Base-by-base conservation (phyloP, 2,797 vertebrate genomes). In the Microctenopoma lineatum region DNA sequence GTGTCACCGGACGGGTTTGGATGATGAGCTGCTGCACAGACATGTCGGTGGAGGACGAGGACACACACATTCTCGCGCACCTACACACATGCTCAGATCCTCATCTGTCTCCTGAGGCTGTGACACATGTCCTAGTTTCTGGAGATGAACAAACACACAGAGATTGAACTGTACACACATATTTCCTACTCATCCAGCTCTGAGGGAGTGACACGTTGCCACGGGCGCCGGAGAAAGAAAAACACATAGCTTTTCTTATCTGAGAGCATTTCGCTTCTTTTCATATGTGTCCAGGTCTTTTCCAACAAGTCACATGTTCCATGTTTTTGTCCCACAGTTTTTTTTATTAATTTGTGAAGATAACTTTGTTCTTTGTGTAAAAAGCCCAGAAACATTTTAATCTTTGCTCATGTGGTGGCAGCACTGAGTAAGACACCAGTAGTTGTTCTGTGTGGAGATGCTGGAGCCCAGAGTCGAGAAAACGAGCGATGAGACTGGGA, bases 191-290 rank as follows among this genome's bases (percentile, higher is more conserved):
- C 54, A 64, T 47, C 62, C 21, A 52, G 53, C 12, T 73, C 9
- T 10, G 13, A 66, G 60, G 66, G 74, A 72, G 66, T 65, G 75
- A 83, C 65, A 70, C 46, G 29, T 27, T 2, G 16, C 50, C 38
- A 27, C 10, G 53, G 32, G 51, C 10, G n/a, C 16, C 7, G 10
- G n/a, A 54, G 36, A 70, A 34, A 56, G 41, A 45, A 21, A 38
- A 14, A 60, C 46, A 34, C 38, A 34, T 5, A n/a, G 42, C 15
- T 16, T 44, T 41, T 44, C 42, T 34, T 34, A 8, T 34, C 32
- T 34, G 32, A 34, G 9, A 34, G 32, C 32, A 14, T 39, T 39
- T 12, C 3, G 38, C 13, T 4, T 39, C 13, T 13, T 39, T 39
- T 39, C 32, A 9, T 34, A 32, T 34, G 32, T 34, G 3, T 34